These are phyloP conservation scores for Bellardia pandia DNA, from an alignment of 2,888 invertebrate genomes.

Conservation along the genomic window DNA sequence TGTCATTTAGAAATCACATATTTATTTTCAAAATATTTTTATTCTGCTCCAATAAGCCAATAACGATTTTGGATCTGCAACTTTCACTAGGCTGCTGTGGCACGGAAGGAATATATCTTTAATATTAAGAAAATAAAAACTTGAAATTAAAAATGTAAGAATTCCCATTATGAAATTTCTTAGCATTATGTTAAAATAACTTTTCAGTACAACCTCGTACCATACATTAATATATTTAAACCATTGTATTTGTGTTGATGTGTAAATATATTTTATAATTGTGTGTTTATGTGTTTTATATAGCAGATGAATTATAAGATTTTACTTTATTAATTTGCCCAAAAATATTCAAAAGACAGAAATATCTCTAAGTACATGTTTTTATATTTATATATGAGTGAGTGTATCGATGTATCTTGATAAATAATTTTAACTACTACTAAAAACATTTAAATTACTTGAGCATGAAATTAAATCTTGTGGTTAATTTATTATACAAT, in stretches of 20 bases:
- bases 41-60: too few species aligned
- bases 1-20: too few species aligned
- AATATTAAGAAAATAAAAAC: too few species aligned
- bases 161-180: too few species aligned
- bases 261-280: slow-evolving; percentile 27
- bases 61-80: too few species aligned
- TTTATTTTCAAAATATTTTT: too few species aligned
- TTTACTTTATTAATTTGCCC: background rate
- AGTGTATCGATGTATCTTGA: background rate
- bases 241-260: slow-evolving; percentile 14
- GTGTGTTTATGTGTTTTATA: slow-evolving; percentile 22
- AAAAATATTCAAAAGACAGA: background rate
- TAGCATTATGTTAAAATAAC: too few species aligned
- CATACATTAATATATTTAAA: too few species aligned
- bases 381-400: background rate
- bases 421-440: slow-evolving; percentile 8
- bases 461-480: slow-evolving; percentile 70
- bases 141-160: too few species aligned
- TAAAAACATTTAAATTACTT: slow-evolving; percentile 54
- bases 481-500: slow-evolving; percentile 66
- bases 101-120: too few species aligned
- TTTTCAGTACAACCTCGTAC: too few species aligned
- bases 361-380: background rate
- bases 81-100: too few species aligned
- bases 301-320: slow-evolving; percentile 5